Evolutionary conservation across 2,113 vertebrate genomes (phyloP).

Genomic region (Stictonetta naevosa): DNA sequence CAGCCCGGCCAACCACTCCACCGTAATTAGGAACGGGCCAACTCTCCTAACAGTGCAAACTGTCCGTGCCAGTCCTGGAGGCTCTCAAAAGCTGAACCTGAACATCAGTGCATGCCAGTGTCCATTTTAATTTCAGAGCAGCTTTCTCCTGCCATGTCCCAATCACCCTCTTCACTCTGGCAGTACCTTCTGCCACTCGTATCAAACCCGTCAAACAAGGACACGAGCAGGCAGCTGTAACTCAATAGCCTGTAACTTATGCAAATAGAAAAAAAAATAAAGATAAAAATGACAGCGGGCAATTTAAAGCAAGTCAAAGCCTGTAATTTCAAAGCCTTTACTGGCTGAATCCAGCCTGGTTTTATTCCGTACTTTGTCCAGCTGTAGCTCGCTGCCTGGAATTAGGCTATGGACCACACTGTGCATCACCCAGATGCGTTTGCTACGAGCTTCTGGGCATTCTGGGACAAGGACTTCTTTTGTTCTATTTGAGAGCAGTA

Average conservation of each 20-base stretch:
- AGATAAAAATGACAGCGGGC: background rate
- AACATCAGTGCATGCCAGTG: background rate
- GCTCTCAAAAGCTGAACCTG: background rate
- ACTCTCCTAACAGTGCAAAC: background rate
- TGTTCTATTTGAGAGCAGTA: background rate
- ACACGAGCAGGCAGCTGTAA: slow-evolving; percentile 29
- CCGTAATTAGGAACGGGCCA: background rate
- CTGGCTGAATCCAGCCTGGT: background rate
- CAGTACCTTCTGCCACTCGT: background rate
- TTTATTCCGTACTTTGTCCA: background rate
- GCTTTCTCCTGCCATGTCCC: background rate
- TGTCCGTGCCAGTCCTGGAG: background rate
- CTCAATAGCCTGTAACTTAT: background rate
- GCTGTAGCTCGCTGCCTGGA: background rate
- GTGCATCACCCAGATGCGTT: background rate
- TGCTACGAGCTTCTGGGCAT: background rate
- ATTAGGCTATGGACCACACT: fast-evolving
- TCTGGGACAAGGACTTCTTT: background rate
- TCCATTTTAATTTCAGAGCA: background rate
- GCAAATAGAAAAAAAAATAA: background rate
- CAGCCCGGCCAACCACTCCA: background rate
- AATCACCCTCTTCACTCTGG: background rate
- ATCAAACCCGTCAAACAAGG: background rate
- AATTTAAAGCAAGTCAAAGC: slow-evolving; percentile 3
- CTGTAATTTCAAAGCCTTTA: slow-evolving; percentile 5